Conservation (phyloP, 2,888 invertebrate genomes). For the Dryobota labecula region DNA sequence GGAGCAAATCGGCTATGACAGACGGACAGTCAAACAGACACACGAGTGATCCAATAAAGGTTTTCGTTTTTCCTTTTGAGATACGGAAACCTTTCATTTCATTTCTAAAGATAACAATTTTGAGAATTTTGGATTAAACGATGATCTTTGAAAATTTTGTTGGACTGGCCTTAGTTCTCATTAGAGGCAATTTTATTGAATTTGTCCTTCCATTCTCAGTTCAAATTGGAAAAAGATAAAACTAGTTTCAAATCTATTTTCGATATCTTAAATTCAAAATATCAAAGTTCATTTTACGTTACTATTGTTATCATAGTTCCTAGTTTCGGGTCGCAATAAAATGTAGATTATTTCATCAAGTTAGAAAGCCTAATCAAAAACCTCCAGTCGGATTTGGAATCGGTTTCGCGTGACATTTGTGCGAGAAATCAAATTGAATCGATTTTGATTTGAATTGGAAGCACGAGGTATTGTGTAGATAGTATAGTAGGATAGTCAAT, state of each 20-base stretch:
- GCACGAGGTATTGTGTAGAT: constrained; percentile 12
- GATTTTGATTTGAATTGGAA: constrained; percentile 29
- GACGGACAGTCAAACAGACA: too few relatives aligned
- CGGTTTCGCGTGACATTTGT: constrained; percentile 35
- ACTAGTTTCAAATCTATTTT: constrained; percentile 18
- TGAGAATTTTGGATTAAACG: background rate
- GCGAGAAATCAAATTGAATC: constrained; percentile 31
- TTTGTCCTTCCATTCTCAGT: background rate
- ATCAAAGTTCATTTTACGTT: constrained; percentile 24
- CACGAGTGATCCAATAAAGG: too few relatives aligned
- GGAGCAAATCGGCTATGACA: too few relatives aligned
- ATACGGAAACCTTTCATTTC: too few relatives aligned
- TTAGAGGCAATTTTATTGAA: background rate
- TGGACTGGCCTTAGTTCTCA: background rate
- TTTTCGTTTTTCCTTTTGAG: too few relatives aligned
- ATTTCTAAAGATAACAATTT: too few relatives aligned
- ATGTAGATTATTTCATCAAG: constrained; percentile 19
- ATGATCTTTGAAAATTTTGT: background rate
- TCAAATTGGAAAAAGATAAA: constrained; percentile 11
- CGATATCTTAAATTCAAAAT: constrained; percentile 27
- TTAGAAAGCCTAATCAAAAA: constrained; percentile 27
- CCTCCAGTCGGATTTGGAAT: constrained; percentile 13
- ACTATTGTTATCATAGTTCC: constrained; percentile 10
- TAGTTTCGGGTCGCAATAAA: constrained; percentile 21
- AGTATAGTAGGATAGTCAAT: background rate